Evolutionary conservation across 2,888 invertebrate genomes (phyloP).

Genomic region (Acleris emargana): DNA sequence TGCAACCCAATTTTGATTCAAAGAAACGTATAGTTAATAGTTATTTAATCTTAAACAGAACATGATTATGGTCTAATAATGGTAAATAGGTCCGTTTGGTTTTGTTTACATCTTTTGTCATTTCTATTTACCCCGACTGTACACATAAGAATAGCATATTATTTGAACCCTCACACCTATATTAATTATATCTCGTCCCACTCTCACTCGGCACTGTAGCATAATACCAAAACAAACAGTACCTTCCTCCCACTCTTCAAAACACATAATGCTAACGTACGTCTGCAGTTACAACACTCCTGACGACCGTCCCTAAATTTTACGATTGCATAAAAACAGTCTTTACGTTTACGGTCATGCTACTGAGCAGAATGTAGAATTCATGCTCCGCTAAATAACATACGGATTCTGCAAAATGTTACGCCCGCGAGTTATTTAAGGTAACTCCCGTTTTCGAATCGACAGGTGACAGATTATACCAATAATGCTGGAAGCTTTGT

Average conservation of each 20-base stretch:
- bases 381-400: slow-evolving; percentile 7
- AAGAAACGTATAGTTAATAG: no score
- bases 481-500: slow-evolving; percentile 25
- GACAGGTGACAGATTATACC: slow-evolving; percentile 19
- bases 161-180: no score
- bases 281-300: slow-evolving; percentile 18
- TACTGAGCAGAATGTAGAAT: slow-evolving; percentile 19
- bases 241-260: not conserved
- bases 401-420: slow-evolving; percentile 2
- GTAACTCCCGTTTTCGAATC: not conserved
- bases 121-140: no score
- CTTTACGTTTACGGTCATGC: slow-evolving; percentile 28
- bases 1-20: no score
- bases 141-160: no score
- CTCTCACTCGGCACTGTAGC: no score
- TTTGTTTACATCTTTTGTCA: no score
- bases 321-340: slow-evolving; percentile 34
- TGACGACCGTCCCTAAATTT: slow-evolving; percentile 26
- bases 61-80: no score
- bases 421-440: not conserved
- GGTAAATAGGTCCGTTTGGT: no score
- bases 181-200: no score
- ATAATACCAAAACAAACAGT: not conserved
- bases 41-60: no score
- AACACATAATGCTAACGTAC: slow-evolving; percentile 26